Base-by-base conservation (phyloP, 2,113 vertebrate genomes). In the Xiphophorus maculatus region DNA sequence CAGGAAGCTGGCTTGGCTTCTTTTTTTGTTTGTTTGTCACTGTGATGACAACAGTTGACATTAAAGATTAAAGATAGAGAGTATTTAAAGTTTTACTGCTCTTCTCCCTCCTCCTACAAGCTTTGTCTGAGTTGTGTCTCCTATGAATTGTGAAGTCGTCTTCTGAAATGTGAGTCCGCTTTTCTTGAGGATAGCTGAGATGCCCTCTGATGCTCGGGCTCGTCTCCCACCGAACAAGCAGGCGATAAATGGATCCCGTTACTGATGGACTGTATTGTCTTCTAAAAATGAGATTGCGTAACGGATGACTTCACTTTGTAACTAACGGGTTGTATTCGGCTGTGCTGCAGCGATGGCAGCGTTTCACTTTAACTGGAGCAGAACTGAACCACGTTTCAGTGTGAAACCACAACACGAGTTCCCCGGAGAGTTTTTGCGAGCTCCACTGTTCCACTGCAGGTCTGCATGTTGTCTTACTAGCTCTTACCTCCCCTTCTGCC, bases 291-390 rank as follows among this genome's bases (percentile, higher is more conserved):
- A 51, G 62, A 63, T 66, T 1, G 4, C 15, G 15, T 44, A 14
- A 5, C 17, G 5, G 17, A 19, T 48, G 19, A 48, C 15, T 48
- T 48, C 17, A 48, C 15, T 40, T 19, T 27, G 8, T 71, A 51
- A 54, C 40, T 25, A 69, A 48, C 51, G 48, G 48, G 15, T 42
- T 80, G n/a, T 54, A 40, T 63, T 42, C 48, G 48, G 15, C 37
- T 2, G 22, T 10, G 51, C 51, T 25, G 51, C 51, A n/a, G 19
- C 9, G 19, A 54, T 3, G 19, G 0, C 25, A 11, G 5, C 66
- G 4, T 27, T 75, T 6, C 29, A n/a, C 42, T 73, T 32, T 27
- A 66, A 61, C 6, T 77, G 71, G 22, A 68, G 42, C 40, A 68
- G 13, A 22, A 64, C n/a, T 25, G 72, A 33, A 66, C 9, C 28